These are phyloP conservation scores for Tadarida brasiliensis DNA, from an alignment of 2,797 vertebrate species.

Conservation along the genomic window DNA sequence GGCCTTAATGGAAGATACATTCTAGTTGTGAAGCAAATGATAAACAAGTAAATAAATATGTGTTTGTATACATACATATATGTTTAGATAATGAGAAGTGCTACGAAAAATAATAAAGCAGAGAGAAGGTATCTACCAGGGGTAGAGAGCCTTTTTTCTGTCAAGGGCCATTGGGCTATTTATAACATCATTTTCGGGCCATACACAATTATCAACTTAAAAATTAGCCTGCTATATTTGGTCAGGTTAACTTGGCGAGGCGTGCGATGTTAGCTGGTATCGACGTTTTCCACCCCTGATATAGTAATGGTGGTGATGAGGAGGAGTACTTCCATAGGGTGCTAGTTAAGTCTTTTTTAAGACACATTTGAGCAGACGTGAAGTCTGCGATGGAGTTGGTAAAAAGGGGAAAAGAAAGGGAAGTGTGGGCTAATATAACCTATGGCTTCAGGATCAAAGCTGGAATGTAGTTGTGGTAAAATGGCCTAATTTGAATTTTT, in stretches of 20 bases:
- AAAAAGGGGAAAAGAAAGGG: background rate
- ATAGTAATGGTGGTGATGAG: background rate
- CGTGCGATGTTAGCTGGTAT: too few species aligned
- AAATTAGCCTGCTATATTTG: too few species aligned
- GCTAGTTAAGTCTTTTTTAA: background rate
- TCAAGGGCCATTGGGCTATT: too few species aligned
- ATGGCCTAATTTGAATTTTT: background rate
- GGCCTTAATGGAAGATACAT: background rate
- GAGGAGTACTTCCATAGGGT: background rate
- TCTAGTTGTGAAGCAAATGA: background rate
- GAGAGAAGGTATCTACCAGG: background rate
- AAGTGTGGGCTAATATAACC: background rate
- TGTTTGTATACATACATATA: background rate
- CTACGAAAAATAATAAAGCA: background rate
- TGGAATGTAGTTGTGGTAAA: background rate
- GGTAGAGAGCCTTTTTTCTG: too few species aligned
- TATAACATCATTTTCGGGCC: too few species aligned
- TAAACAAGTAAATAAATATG: background rate
- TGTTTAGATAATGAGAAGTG: background rate
- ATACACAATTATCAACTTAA: too few species aligned
- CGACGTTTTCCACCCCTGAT: too few species aligned
- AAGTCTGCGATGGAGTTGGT: background rate
- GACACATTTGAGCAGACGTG: background rate
- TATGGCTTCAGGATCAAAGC: background rate
- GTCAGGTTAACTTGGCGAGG: too few species aligned